Evolutionary conservation across 2,113 vertebrate genomes (phyloP).

Genomic region (Formicarius rufipectus): DNA sequence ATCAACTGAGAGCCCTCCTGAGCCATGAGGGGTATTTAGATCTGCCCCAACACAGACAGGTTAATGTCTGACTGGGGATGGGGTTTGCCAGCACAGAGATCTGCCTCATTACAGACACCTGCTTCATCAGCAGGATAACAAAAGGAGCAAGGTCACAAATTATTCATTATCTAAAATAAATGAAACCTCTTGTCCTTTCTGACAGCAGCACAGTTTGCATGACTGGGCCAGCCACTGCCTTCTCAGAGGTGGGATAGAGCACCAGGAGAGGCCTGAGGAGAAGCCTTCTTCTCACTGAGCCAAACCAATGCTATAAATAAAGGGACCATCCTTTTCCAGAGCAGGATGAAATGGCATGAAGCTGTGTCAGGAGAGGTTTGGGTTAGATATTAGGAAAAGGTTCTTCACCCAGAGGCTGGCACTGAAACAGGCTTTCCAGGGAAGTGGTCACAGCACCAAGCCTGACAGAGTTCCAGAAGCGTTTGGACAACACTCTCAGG

Average conservation of each 20-base stretch:
- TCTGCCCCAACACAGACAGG: neutral
- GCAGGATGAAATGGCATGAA: neutral
- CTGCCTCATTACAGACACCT: neutral
- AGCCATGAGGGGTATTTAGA: neutral
- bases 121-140: neutral
- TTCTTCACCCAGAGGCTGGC: neutral
- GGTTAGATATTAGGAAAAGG: neutral
- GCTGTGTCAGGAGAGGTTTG: neutral
- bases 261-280: neutral
- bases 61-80: neutral
- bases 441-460: neutral
- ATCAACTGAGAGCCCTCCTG: neutral
- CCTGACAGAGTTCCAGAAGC: neutral
- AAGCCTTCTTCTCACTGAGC: neutral
- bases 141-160: neutral
- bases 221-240: neutral
- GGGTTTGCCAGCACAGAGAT: neutral
- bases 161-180: neutral
- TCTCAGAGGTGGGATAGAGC: neutral
- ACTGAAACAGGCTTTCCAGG: neutral
- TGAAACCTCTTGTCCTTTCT: neutral
- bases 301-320: neutral
- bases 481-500: neutral
- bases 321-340: neutral
- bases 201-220: neutral